These are phyloP conservation scores for Pseudoips prasinana DNA, from an alignment of 2,888 invertebrate genomes.

Conservation along the genomic window DNA sequence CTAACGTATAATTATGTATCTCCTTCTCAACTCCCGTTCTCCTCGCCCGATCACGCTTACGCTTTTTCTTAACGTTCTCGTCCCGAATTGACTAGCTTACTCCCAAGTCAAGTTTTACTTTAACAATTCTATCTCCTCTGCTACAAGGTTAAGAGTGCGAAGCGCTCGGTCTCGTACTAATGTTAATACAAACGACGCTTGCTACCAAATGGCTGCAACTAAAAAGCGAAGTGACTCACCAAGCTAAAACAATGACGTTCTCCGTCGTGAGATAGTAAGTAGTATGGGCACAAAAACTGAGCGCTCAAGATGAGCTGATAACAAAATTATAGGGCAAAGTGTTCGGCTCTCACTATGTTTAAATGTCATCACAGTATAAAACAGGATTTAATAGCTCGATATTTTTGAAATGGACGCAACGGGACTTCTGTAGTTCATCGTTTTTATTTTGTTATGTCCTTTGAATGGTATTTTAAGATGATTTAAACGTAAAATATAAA, in stretches of 20 bases:
- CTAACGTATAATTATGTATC: too few species aligned
- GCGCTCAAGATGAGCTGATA: conserved; percentile 57
- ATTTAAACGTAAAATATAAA: too few species aligned
- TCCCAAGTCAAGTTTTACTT: too few species aligned
- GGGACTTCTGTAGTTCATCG: conserved; percentile 4
- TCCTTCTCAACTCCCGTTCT: too few species aligned
- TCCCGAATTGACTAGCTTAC: too few species aligned
- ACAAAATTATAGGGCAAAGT: conserved; percentile 52
- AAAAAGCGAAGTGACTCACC: conserved; percentile 18
- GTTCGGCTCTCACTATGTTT: conserved; percentile 30
- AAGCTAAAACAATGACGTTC: conserved; percentile 51
- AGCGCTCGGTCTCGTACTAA: too few species aligned
- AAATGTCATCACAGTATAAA: conserved; percentile 34
- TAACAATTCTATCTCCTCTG: too few species aligned
- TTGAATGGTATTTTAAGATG: neutral
- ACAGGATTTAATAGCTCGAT: conserved; percentile 23
- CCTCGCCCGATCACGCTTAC: too few species aligned
- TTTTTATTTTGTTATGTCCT: conserved; percentile 1
- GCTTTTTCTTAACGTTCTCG: too few species aligned
- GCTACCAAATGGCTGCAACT: conserved; percentile 2
- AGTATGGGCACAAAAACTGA: conserved; percentile 52
- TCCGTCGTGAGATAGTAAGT: conserved; percentile 46
- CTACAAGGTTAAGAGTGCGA: too few species aligned
- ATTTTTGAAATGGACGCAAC: conserved; percentile 19
- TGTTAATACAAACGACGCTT: too few species aligned